Conservation (phyloP, 2,797 vertebrate genomes). For the Heterohyrax brucei region DNA sequence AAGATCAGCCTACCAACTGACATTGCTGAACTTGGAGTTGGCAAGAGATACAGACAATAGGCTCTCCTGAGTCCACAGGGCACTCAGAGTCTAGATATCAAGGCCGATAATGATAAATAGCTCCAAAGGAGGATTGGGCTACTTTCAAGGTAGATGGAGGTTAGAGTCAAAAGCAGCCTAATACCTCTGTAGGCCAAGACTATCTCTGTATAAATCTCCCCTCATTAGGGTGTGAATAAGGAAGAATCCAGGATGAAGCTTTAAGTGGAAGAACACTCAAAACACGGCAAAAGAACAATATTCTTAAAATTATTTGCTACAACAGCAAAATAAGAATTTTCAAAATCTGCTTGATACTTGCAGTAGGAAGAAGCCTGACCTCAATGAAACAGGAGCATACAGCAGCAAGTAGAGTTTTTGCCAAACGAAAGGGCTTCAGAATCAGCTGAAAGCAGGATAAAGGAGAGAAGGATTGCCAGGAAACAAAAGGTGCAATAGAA, state of each 20-base stretch:
- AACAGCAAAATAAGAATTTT: constrained; percentile 4
- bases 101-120: neutral
- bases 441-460: neutral
- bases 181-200: neutral
- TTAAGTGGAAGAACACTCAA: neutral
- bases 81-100: neutral
- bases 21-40: neutral
- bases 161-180: neutral
- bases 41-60: neutral
- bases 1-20: neutral
- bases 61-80: neutral
- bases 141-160: neutral
- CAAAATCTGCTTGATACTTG: neutral
- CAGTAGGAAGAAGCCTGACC: neutral
- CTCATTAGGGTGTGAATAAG: neutral
- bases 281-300: neutral
- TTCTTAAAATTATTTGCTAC: neutral
- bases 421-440: neutral
- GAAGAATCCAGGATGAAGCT: neutral
- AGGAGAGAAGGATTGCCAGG: neutral
- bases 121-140: neutral
- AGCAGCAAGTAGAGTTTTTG: neutral
- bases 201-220: neutral
- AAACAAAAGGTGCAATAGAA: neutral
- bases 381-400: neutral